Base-by-base conservation (phyloP, 2,888 invertebrate species). In the Andrena bucephala region DNA sequence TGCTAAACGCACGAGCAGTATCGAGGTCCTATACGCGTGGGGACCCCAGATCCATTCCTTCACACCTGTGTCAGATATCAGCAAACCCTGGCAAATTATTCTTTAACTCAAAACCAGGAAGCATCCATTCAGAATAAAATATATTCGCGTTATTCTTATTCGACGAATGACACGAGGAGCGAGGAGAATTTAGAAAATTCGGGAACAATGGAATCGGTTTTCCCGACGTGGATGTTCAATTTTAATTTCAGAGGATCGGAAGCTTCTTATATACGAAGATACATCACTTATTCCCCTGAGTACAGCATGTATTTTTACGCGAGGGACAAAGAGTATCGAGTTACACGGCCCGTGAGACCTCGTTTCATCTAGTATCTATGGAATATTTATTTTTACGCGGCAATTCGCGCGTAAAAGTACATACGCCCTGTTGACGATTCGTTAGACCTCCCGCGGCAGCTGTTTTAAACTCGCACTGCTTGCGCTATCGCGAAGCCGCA, bases 381-480 rank as follows among this genome's bases (percentile, higher is more conserved):
- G 81, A 69, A 69, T 59, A 70, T 54, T 70, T 74, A 80, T 80
- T 81, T 82, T 71, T 71, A 81, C 67, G 24, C 36, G 31, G 70
- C 57, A 67, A 81, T 75, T 70, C 81, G 68, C 31, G 82, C 76
- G 65, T 72, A 71, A 71, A 75, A 10, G 24, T 67, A 59, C 27
- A 65, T 20, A 70, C 27, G n/a, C 52, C 31, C 36, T 70, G 33
- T 54, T 10, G 48, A 27, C 7, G 52, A 76, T 70, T 71, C 68
- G 33, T 27, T 42, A 20, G 33, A 29, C 13, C 27, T 10, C 8
- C 7, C 66, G 68, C 68, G 75, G 68, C 71, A 71, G 52, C 7
- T 42, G 59, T 69, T 81, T 74, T 69, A 60, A 81, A 69, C 68
- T 50, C 20, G 24, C 24, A 66, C 54, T 54, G 33, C 60, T 65